phyloP scores from a whole-genome alignment of 1,140 invertebrate genomes.

The Drosophila melanica region DNA sequence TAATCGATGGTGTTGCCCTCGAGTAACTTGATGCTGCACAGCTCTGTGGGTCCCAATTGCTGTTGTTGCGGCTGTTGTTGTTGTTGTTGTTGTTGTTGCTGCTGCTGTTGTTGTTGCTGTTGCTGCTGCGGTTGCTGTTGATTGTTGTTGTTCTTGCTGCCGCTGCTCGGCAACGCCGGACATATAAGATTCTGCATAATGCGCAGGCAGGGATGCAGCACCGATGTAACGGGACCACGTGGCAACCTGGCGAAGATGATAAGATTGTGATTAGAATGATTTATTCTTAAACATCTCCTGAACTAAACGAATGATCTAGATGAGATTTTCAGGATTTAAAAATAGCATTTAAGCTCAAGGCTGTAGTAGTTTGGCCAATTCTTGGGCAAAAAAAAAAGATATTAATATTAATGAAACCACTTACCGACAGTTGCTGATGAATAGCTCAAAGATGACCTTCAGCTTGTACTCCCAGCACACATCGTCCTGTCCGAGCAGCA shows the following conservation, averaged over 20 bases:
- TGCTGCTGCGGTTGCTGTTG: slow-evolving; percentile 80
- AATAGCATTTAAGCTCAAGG: too few species aligned
- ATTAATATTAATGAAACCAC: slow-evolving; percentile 12
- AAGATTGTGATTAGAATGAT: slow-evolving; percentile 84
- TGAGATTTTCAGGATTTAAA: background rate
- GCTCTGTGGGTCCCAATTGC: slow-evolving; percentile 55
- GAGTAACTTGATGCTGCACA: slow-evolving; percentile 86
- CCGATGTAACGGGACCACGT: slow-evolving; percentile 74
- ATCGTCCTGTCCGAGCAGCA: slow-evolving; percentile 95
- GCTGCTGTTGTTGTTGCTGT: slow-evolving; percentile 85
- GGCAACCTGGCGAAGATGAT: slow-evolving; percentile 86
- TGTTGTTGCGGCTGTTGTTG: slow-evolving; percentile 85
- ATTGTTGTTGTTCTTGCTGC: slow-evolving; percentile 85
- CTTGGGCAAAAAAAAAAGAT: too few species aligned
- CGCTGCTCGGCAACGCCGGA: slow-evolving; percentile 86
- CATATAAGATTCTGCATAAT: slow-evolving; percentile 92
- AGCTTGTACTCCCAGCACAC: slow-evolving; percentile 97
- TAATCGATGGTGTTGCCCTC: slow-evolving; percentile 90
- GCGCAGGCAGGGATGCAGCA: slow-evolving; percentile 89
- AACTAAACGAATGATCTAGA: background rate
- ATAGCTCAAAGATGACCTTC: slow-evolving; percentile 94
- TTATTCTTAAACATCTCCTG: too few species aligned
- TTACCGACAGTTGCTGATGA: slow-evolving; percentile 89
- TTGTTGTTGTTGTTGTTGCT: slow-evolving; percentile 85
- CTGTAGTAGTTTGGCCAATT: too few species aligned